Base-by-base conservation (phyloP, 2,888 invertebrate species). In the Melipona bicolor region DNA sequence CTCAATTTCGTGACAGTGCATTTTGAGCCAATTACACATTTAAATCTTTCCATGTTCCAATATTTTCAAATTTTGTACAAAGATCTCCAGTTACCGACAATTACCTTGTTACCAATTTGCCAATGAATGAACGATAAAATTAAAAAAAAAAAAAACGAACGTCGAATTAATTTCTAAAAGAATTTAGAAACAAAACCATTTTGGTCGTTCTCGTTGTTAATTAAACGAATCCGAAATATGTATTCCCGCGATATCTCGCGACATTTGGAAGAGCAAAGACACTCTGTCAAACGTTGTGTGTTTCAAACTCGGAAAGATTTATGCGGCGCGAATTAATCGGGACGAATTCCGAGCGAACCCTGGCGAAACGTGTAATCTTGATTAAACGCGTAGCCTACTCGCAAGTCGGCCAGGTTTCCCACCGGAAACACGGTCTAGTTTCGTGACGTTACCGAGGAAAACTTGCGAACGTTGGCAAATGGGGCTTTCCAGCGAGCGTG, bases 381-480 rank as follows among this genome's bases (percentile, higher is more conserved):
- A 81, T 78, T 81, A 78, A 80, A 78, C 65, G 78, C 65, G 56
- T 59, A 32, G 52, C 19, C 79, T 61, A 43, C 67, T 71, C 27
- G 59, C 52, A 15, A 71, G 65, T 65, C 65, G 62, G 70, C 19
- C 69, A 49, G 64, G 19, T 69, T 76, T 77, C 56, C 77, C 77
- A 19, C 32, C 69, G 80, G 67, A 70, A 80, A 64, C 77, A 56
- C 77, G 64, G 56, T 78, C 78, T 71, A 79, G 79, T 79, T 73
- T 62, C 79, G 73, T 62, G 81, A 79, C 68, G 68, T 73, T 68
- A 24, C 24, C 68, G 71, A 62, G 69, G 50, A 79, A 62, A 79
- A 78, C 61, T 78, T 62, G 13, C 24, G 9, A 15, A 43, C 32
- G 17, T 36, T 24, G 81, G 61, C 32, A 68, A 73, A 79, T 72